These are phyloP conservation scores for Brachionus rotundiformis DNA, from an alignment of 1,140 invertebrate species.

Conservation along the genomic window DNA sequence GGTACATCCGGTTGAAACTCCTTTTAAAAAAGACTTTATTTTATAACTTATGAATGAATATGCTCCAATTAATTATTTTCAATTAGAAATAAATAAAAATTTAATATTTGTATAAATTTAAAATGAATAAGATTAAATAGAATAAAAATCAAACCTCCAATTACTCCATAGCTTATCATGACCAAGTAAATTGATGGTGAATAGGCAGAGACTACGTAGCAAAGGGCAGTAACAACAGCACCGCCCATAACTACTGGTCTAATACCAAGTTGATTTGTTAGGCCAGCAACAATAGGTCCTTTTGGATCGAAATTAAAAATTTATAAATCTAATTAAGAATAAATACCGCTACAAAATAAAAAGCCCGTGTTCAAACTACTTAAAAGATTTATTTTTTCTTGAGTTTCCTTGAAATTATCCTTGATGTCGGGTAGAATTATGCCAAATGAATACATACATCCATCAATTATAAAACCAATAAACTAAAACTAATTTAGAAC, in stretches of 20 bases:
- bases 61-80: neutral
- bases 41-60: neutral
- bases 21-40: constrained; percentile 55
- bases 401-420: neutral
- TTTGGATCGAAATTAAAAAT: neutral
- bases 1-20: constrained; percentile 56
- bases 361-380: constrained; percentile 43
- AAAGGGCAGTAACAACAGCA: constrained; percentile 72
- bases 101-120: no score
- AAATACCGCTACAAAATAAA: constrained; percentile 40
- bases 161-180: constrained; percentile 76
- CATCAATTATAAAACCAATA: constrained; percentile 48
- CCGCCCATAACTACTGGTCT: constrained; percentile 82
- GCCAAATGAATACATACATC: constrained; percentile 36
- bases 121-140: neutral
- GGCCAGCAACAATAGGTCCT: constrained; percentile 85
- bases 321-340: neutral
- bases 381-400: constrained; percentile 21
- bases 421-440: neutral
- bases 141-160: constrained; percentile 65
- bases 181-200: constrained; percentile 75
- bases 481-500: constrained; percentile 11
- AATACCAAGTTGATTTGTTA: constrained; percentile 83
- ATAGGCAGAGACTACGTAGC: constrained; percentile 77
- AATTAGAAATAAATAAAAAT: no score